A percentile compares a stretch with the other conserved stretches of the same genome.
Conservation (phyloP, 1,140 invertebrate species). For the Drosophila takahashii region DNA sequence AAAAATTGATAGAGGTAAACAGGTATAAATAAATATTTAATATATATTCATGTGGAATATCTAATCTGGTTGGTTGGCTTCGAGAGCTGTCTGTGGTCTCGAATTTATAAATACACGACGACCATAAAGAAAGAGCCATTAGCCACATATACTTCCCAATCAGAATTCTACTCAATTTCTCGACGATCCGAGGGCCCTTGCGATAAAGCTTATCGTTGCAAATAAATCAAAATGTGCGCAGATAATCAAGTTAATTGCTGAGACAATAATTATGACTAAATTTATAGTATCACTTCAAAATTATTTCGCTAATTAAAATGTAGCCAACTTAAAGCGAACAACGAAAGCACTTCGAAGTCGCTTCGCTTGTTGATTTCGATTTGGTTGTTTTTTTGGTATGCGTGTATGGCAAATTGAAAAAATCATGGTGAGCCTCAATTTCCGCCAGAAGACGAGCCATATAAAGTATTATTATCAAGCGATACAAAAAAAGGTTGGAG, state of each 20-base stretch:
- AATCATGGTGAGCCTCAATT: constrained; percentile 54
- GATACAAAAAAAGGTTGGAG: not conserved
- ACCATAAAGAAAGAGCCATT: constrained; percentile 6
- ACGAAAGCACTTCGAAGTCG: constrained; percentile 27
- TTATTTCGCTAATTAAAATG: constrained; percentile 82
- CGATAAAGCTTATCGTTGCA: constrained; percentile 56
- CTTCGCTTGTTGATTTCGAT: constrained; percentile 31
- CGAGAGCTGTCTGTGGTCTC: constrained; percentile 52
- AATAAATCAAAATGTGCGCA: constrained; percentile 73
- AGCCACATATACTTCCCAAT: constrained; percentile 18
- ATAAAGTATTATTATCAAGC: constrained; percentile 42
- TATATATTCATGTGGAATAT: constrained; percentile 40
- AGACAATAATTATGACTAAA: constrained; percentile 82
- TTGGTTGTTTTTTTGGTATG: constrained; percentile 6
- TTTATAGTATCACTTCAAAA: constrained; percentile 80
- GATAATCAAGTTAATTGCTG: constrained; percentile 79
- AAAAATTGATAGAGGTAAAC: constrained; percentile 11
- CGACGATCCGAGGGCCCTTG: constrained; percentile 28
- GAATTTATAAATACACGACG: constrained; percentile 40
- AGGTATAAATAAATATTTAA: constrained; percentile 9
- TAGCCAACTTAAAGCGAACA: constrained; percentile 49
- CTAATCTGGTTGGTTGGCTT: constrained; percentile 51
- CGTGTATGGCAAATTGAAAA: constrained; percentile 35
- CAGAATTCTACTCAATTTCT: constrained; percentile 27
- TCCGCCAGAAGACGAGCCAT: constrained; percentile 24